Percentiles rank a stretch among this genome's conserved stretches.
Evolutionary conservation across 1,140 invertebrate genomes (phyloP).

Genomic region (Ceratoteleas bidentatus): DNA sequence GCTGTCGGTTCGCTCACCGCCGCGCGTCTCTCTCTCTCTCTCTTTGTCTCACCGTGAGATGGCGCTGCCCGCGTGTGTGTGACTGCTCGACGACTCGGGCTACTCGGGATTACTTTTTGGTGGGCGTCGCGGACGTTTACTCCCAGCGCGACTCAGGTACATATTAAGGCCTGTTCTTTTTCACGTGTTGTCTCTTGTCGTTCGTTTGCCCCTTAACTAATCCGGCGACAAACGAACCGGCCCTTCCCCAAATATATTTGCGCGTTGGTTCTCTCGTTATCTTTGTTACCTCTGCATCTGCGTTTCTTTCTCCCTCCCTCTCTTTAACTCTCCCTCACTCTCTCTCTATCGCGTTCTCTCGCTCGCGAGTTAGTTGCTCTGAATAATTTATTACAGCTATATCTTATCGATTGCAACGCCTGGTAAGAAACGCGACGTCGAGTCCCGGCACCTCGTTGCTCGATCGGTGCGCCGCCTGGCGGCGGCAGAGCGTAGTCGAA

Average conservation of each 20-base stretch:
- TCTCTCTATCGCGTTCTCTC: no score
- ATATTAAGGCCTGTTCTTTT: constrained; percentile 77
- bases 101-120: constrained; percentile 70
- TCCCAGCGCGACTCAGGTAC: constrained; percentile 78
- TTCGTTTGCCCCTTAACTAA: constrained; percentile 65
- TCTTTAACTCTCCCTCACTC: no score
- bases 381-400: constrained; percentile 8
- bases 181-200: constrained; percentile 43
- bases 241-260: no score
- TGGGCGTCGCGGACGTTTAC: constrained; percentile 70
- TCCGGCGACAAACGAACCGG: constrained; percentile 38
- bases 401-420: constrained; percentile 17
- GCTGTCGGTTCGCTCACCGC: constrained; percentile 21
- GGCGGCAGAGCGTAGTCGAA: constrained; percentile 5
- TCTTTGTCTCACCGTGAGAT: constrained; percentile 59
- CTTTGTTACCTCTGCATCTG: neutral
- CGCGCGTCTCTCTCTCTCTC: constrained; percentile 65
- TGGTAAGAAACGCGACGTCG: neutral
- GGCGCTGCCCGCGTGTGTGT: neutral
- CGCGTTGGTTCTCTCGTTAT: no score
- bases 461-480: neutral
- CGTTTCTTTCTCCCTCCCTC: constrained; percentile 3
- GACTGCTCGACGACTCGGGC: constrained; percentile 44
- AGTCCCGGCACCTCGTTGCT: neutral
- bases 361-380: no score